A percentile compares a stretch with the other conserved stretches of the same genome.
Conservation (phyloP, 2,113 vertebrate species). For the Azemiops feae region DNA sequence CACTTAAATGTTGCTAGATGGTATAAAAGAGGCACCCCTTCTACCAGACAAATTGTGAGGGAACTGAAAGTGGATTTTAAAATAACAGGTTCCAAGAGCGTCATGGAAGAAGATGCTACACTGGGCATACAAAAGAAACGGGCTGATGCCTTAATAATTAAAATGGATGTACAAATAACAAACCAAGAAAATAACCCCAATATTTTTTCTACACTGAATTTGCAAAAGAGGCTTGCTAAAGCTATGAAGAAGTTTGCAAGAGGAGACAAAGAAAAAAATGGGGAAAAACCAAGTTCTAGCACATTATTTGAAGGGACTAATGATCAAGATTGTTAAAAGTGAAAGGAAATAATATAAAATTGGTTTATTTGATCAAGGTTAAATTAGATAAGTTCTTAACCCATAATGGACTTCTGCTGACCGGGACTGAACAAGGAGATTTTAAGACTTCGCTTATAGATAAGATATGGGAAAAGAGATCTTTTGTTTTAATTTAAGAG, state of each 20-base stretch:
- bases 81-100: background rate
- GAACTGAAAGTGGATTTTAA: background rate
- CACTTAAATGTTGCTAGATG: background rate
- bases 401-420: background rate
- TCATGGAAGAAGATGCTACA: background rate
- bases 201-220: background rate
- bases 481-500: background rate
- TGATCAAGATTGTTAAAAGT: background rate
- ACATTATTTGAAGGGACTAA: background rate
- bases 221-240: background rate
- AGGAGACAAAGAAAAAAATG: background rate
- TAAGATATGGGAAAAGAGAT: background rate
- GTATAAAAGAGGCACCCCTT: background rate
- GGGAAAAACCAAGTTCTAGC: background rate
- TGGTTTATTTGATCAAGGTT: background rate
- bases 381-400: background rate
- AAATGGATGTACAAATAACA: background rate
- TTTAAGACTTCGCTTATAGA: background rate
- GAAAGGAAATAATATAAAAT: background rate
- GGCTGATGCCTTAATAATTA: background rate
- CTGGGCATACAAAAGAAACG: background rate
- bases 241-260: background rate
- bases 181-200: background rate
- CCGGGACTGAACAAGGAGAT: background rate
- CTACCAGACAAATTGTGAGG: background rate